Conservation (phyloP, 2,113 vertebrate species). For the Pedetes capensis region DNA sequence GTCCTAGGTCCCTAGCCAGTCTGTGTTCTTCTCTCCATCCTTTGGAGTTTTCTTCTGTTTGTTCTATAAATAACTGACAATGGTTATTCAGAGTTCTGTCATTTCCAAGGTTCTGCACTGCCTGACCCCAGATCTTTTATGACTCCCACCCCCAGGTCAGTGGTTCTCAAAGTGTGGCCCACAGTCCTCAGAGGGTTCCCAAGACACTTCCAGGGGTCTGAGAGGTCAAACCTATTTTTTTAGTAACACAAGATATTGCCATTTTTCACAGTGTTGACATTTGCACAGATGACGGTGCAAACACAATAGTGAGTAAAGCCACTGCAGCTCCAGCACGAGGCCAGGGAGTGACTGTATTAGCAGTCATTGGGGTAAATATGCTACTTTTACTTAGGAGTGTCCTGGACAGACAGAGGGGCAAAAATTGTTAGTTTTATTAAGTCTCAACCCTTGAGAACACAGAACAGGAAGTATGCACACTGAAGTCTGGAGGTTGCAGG, state of each 20-base stretch:
- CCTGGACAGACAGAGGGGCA: neutral
- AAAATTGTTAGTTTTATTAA: neutral
- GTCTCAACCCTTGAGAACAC: neutral
- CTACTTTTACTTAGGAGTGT: neutral
- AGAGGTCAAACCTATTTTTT: neutral
- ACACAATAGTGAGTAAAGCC: neutral
- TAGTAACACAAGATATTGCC: neutral
- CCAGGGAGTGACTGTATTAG: neutral
- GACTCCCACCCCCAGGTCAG: too few relatives aligned
- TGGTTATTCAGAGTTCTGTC: too few relatives aligned
- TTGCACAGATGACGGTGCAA: neutral
- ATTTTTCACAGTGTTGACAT: neutral
- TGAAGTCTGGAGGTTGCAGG: neutral
- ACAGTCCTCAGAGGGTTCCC: neutral
- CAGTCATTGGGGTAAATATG: neutral
- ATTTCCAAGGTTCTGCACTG: neutral
- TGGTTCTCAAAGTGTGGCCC: neutral
- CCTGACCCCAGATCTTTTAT: neutral
- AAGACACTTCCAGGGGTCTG: neutral
- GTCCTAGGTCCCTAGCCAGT: neutral
- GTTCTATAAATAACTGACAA: neutral
- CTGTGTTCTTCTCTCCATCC: neutral
- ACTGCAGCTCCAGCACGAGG: neutral
- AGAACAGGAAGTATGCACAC: neutral
- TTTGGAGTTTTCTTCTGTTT: neutral